Evolutionary conservation across 2,797 vertebrate species (phyloP), one percentile per base, ranked within the genome.

Genomic region (Poecilia velifera): DNA sequence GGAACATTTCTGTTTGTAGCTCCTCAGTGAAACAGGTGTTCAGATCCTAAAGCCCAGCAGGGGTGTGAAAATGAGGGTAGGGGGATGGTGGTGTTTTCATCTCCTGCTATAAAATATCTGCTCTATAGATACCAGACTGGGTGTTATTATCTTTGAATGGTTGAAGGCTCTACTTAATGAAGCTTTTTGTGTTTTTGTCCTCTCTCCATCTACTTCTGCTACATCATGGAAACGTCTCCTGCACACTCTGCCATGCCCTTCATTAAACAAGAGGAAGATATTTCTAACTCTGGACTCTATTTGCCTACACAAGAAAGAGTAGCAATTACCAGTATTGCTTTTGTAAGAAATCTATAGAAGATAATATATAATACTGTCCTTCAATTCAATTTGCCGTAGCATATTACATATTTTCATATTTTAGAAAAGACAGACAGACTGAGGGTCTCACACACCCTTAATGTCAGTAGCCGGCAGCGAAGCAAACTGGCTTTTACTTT

Each of bases 1-100:
- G 77, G 43, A 71, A 81, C 39, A 6, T 74, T 22, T 36, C 72
- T 75, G 39, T 66, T 64, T 80, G 75, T 80, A 87, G 78, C 77
- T 86, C 66, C 71, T 84, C 75, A 79, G 71, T 78, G 73, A 86
- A 90, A 83, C 88, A 92, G 89, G 89, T 91, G 87, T 80, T 89
- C 74, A 84, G 83, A 84, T 78, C 79, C 79, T 90, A 73, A 80
- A 84, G 76, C 88, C 22, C 74, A 72, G 83, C 79, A 72, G 84
- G 86, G 79, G 84, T 87, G 84, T 87, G 87, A 89, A 82, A 77
- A 82, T 86, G 82, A 78, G 82, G 49, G n/a, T 6, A 34, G 47
- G 71, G 76, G 82, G 79, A 76, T 36, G 59, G 59, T 64, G 64
- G 84, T 74, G 78, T 72, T 28, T 82, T 86, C 83, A 86, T 86